Base-by-base conservation (phyloP, 2,113 vertebrate genomes). In the Cathartes aura region DNA sequence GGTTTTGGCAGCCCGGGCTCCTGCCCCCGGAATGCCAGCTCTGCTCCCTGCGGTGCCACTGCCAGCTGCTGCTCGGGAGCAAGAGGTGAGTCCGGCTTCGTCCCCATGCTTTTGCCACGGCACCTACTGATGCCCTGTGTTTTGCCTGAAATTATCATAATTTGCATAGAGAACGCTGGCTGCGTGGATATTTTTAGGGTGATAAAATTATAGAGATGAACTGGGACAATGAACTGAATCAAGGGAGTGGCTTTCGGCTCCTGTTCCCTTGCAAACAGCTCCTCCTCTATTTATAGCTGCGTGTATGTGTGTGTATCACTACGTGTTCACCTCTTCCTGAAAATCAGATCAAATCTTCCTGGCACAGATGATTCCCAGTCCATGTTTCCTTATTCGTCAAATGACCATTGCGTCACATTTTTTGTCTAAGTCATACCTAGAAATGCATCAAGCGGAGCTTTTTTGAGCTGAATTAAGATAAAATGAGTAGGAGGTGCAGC, bases 381-480 rank as follows among this genome's bases (percentile, higher is more conserved):
- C 66, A n/a, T 53, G 67, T 76, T 95, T 75, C 75, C 66, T 91
- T 93, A 81, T 82, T 96, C 66, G 89, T 87, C 94, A 90, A 63
- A 97, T 60, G 68, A 45, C 76, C 40, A 55, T 82, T 79, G 59
- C 43, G 4, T 94, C 92, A 72, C 11, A 72, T 71, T 94, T 90
- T 85, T 75, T 70, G 85, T 75, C 85, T 47, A 91, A 89, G 73
- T 52, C 82, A 86, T 92, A 86, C 68, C 82, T 89, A 87, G 80
- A 63, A 86, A 90, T 1, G 58, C 66, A 93, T 75, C 74, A 74
- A 87, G 64, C 4, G 0, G 53, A 95, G 85, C 10, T 91, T 95
- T 96, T 95, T 87, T 90, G 81, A 80, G 94, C 64, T 90, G 95
- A 96, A 87, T 95, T 96, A 94, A 95, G 94, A 96, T 95, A 93